A percentile compares a stretch with the other conserved stretches of the same genome.
Evolutionary conservation across 2,797 vertebrate genomes (phyloP).

Genomic region (Eurystomus glaucurus): DNA sequence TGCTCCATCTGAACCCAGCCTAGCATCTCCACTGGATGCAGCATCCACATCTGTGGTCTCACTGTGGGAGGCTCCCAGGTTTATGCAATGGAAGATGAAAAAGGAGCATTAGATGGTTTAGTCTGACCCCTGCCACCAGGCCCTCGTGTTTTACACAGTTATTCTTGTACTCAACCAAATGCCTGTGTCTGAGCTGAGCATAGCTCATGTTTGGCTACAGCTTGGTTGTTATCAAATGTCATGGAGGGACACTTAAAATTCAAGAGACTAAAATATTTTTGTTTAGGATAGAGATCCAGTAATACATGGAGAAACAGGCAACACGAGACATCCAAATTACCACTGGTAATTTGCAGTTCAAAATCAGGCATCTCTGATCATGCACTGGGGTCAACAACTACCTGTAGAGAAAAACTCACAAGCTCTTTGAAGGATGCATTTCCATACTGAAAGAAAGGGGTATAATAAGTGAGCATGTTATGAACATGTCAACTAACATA

Average conservation of each 20-base stretch:
- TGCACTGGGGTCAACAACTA: background rate
- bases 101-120: background rate
- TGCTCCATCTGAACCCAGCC: background rate
- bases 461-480: fast-evolving
- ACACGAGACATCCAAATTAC: background rate
- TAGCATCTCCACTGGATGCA: background rate
- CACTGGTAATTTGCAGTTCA: background rate
- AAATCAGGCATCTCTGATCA: background rate
- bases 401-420: background rate
- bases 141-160: background rate
- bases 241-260: background rate
- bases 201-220: background rate
- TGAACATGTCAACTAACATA: background rate
- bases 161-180: background rate
- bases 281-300: background rate
- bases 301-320: background rate
- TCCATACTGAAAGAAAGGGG: background rate
- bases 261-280: background rate
- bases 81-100: background rate
- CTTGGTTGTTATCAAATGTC: fast-evolving
- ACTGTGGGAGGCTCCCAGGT: background rate
- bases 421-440: background rate
- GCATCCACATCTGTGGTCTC: background rate
- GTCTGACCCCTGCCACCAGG: background rate
- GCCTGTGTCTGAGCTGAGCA: background rate